A percentile compares a stretch with the other conserved stretches of the same genome.
Evolutionary conservation across 2,797 vertebrate species (phyloP).

Genomic region (Eidolon dupreanum): DNA sequence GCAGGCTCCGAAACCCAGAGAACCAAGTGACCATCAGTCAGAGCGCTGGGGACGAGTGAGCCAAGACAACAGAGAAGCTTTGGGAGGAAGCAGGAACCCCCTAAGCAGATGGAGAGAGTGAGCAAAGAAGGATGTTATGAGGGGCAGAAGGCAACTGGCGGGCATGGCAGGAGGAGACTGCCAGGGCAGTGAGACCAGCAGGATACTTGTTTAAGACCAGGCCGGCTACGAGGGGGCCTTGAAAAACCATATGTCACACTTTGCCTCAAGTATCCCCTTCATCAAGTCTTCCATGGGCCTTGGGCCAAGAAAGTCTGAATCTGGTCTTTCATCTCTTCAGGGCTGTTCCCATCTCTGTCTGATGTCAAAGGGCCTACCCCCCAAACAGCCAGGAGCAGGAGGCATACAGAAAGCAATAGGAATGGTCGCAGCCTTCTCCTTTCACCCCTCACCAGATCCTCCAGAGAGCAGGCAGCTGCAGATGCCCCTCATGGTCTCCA

Average conservation of each 20-base stretch:
- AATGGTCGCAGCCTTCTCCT: neutral
- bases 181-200: fast-evolving
- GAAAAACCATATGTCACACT: neutral
- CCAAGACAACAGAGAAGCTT: fast-evolving
- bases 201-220: neutral
- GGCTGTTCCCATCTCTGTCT: neutral
- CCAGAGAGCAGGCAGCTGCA: neutral
- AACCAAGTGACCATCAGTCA: neutral
- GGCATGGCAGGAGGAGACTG: neutral
- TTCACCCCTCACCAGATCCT: neutral
- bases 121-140: neutral
- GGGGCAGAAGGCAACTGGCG: neutral
- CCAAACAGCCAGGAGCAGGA: neutral
- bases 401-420: neutral
- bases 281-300: neutral
- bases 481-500: neutral
- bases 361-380: neutral
- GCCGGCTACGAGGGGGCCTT: neutral
- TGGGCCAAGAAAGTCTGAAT: neutral
- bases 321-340: neutral
- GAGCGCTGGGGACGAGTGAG: neutral
- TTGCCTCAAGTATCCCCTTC: neutral
- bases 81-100: neutral
- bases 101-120: neutral
- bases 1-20: neutral